Base-by-base conservation (phyloP, 2,797 vertebrate species). In the Gymnoscopelus microlampas region DNA sequence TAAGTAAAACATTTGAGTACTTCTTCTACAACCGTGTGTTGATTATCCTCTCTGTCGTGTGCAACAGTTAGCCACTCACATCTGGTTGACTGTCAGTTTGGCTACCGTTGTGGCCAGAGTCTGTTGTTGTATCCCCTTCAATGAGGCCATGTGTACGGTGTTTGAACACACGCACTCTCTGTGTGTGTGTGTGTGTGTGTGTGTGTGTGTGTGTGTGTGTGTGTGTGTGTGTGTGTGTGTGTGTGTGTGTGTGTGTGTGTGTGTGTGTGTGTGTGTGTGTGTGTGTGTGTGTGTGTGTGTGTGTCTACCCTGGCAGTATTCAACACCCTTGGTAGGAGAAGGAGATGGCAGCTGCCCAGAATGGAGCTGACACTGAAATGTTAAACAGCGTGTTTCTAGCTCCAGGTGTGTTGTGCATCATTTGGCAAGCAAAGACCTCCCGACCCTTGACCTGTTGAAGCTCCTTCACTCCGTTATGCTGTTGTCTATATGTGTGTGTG, bases 141-240 rank as follows among this genome's bases (percentile, higher is more conserved):
- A 81, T 71, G 60, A 74, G 54, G 68, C 32, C 3, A 48, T 15
- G 76, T 60, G 74, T 69, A 54, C 56, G 51, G 64, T 63, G 70
- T 81, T 72, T 80, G 50, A 53, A 79, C 58, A 74, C 47, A 51
- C 19, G 69, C 71, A 65, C 56, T 67, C 68, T 75, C 83, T 78
- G 39, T 44, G 39, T 10, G 9, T 24, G 5, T 26, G 23, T 24
- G 19, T 55, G 9, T 44, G 39, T 10, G 19, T 11, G 5, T 26
- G 53, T 24, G 9, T 7, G 5, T 9, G 39, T 7, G 1, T 10
- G 39, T 44, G 39, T 10, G 9, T 24, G 5, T 26, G 23, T 24
- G 19, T 55, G 9, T 44, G 39, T 10, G 19, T 11, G 5, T 26
- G 53, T 24, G 9, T 7, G 5, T 9, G 39, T 7, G 1, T 10